Evolutionary conservation across 2,888 invertebrate species (phyloP), one percentile per base, ranked within the genome.

Genomic region (Drosophila mulleri): DNA sequence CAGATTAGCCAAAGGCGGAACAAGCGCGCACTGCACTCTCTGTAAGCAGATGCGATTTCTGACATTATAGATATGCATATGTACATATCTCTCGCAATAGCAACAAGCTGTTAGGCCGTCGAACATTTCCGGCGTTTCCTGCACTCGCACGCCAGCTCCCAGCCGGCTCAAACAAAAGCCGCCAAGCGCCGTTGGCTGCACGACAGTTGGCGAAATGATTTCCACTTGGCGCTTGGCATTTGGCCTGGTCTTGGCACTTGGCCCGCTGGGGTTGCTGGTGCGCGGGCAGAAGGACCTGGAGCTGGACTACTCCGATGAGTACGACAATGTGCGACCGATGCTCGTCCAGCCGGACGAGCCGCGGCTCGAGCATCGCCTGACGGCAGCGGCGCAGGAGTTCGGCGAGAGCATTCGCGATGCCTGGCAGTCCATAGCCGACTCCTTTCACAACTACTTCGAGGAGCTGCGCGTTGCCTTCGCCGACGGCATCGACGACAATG

Each of bases 261-360:
- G 54, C 11, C 20, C 16, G 16, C 5, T 66, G 11, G 11, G 45
- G 18, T n/a, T 48, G 45, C 35, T 64, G 29, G 60, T 3, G 45
- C 23, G 39, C 44, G 50, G 65, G 16, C 75, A 71, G 52, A 60
- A 48, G 12, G 77, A 74, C 5, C 45, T 75, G 11, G 78, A 76
- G 1, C 11, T 45, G 66, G 83, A 86, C 12, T 85, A 83, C 41
- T 82, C 89, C 52, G 85, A 92, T 60, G 86, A 90, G 52, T 88
- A 91, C 26, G 80, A 78, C 41, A 80, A 85, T 47, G 79, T 90
- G 52, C 75, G 90, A 20, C 89, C 91, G 1, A 68, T 70, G 16
- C 35, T 75, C 16, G 42, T 52, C 18, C 80, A 64, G 3, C 75
- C 73, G 6, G 79, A 73, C 5, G 65, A 63, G 11, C 67, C 81